Evolutionary conservation across 2,797 vertebrate genomes (phyloP).

Genomic region (Cottoperca gobio): DNA sequence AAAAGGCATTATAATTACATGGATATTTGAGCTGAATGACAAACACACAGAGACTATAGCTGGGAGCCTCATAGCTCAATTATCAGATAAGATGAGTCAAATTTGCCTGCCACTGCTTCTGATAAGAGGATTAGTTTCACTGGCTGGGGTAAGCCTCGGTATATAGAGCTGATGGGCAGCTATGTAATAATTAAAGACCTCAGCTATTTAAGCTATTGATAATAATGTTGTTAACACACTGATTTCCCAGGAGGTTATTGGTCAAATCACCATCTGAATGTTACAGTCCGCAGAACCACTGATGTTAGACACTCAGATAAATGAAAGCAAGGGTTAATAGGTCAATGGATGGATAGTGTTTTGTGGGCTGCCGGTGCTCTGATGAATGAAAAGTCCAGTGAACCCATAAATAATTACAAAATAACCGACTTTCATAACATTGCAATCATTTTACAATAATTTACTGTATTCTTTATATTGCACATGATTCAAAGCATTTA

Average conservation of each 20-base stretch:
- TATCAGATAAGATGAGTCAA: conserved; percentile 9
- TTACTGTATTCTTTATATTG: not conserved
- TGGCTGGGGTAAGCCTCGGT: conserved; percentile 2
- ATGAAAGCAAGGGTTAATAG: not conserved
- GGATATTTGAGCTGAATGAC: conserved; percentile 1
- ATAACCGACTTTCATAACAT: not conserved
- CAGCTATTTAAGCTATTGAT: conserved; percentile 50
- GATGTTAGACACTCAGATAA: not conserved
- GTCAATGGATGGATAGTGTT: not conserved
- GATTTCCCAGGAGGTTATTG: conserved; percentile 59
- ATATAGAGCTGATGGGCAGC: conserved; percentile 18
- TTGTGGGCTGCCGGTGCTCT: not conserved
- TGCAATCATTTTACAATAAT: too few species aligned
- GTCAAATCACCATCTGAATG: conserved; percentile 16
- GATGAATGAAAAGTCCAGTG: not conserved
- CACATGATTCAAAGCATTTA: not conserved
- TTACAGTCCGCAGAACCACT: not conserved
- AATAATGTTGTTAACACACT: conserved; percentile 30
- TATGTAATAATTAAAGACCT: conserved; percentile 44
- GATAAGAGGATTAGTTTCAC: conserved; percentile 19
- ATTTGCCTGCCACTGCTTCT: not conserved
- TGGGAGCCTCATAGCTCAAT: not conserved
- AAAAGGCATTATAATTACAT: not conserved
- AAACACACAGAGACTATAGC: not conserved
- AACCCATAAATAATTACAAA: not conserved